Evolutionary conservation across 2,797 vertebrate genomes (phyloP).

Genomic region (Cryptoblepharus egeriae): DNA sequence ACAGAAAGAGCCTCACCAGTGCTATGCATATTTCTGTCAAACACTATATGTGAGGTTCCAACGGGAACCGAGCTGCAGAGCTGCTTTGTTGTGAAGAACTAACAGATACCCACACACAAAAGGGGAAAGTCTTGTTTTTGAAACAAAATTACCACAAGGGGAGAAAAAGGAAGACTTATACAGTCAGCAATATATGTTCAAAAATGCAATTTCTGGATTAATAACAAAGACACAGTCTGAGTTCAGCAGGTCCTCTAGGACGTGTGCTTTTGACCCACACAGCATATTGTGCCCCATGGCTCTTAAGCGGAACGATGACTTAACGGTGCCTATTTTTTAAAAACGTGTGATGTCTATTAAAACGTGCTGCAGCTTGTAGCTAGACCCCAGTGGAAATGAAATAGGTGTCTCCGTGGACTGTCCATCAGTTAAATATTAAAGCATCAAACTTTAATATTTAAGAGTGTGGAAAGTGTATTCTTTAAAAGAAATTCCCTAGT

Average conservation of each 20-base stretch:
- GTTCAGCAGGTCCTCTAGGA: slow-evolving; percentile 77
- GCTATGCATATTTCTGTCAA: slow-evolving; percentile 48
- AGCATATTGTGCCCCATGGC: slow-evolving; percentile 85
- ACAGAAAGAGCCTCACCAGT: slow-evolving; percentile 38
- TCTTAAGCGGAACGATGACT: slow-evolving; percentile 74
- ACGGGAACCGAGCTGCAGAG: slow-evolving; percentile 41
- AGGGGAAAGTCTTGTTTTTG: slow-evolving; percentile 61
- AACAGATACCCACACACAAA: slow-evolving; percentile 19
- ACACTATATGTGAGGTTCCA: slow-evolving; percentile 1
- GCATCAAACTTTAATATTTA: slow-evolving; percentile 77
- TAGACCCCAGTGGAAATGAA: slow-evolving; percentile 75
- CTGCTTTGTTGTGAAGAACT: slow-evolving; percentile 55
- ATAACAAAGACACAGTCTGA: slow-evolving; percentile 80
- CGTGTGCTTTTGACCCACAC: slow-evolving; percentile 78
- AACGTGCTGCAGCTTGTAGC: slow-evolving; percentile 72
- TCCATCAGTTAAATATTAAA: slow-evolving; percentile 78
- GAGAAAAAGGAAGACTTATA: slow-evolving; percentile 67
- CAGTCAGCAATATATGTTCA: slow-evolving; percentile 80
- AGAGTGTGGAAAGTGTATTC: slow-evolving; percentile 60
- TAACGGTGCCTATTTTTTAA: slow-evolving; percentile 71
- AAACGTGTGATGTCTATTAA: slow-evolving; percentile 78
- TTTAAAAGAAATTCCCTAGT: slow-evolving; percentile 61
- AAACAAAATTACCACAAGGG: slow-evolving; percentile 65
- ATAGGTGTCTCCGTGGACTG: slow-evolving; percentile 64
- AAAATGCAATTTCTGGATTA: slow-evolving; percentile 86